These are phyloP conservation scores for Sciurus niger DNA, from an alignment of 2,113 vertebrate genomes.

Conservation along the genomic window DNA sequence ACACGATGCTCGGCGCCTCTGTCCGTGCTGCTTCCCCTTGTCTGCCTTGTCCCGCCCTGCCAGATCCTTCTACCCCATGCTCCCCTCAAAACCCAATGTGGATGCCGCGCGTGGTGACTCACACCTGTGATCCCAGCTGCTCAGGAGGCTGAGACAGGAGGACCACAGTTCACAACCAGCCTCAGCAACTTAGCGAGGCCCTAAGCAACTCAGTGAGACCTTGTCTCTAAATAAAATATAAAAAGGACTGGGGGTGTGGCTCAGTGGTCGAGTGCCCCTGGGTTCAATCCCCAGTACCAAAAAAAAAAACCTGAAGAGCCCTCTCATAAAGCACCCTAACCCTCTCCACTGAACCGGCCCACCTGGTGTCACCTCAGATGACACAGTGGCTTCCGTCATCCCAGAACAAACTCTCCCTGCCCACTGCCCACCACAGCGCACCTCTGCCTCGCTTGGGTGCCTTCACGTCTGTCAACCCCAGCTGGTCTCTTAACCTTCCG, in stretches of 20 bases:
- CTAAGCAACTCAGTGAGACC: too few species aligned
- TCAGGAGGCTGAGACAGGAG: too few species aligned
- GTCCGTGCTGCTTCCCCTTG: background rate
- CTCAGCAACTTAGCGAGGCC: too few species aligned
- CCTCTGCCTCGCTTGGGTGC: background rate
- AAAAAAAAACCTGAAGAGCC: background rate
- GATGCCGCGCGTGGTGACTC: background rate
- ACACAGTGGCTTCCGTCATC: background rate
- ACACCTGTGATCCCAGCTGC: too few species aligned
- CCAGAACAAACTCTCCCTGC: background rate
- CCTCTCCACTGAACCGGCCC: background rate
- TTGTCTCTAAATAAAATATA: too few species aligned
- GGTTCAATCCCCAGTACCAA: too few species aligned
- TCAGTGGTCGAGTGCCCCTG: too few species aligned
- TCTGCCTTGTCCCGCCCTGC: background rate
- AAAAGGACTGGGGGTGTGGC: too few species aligned
- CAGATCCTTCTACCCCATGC: background rate
- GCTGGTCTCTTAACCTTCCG: background rate
- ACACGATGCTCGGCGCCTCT: background rate
- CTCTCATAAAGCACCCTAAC: rapidly evolving
- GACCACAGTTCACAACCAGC: too few species aligned
- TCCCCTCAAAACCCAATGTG: background rate
- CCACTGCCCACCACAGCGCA: background rate
- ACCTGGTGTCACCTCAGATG: rapidly evolving
- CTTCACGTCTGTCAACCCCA: background rate